phyloP scores from a whole-genome alignment of 2,113 vertebrate genomes.

The Riparia riparia region DNA sequence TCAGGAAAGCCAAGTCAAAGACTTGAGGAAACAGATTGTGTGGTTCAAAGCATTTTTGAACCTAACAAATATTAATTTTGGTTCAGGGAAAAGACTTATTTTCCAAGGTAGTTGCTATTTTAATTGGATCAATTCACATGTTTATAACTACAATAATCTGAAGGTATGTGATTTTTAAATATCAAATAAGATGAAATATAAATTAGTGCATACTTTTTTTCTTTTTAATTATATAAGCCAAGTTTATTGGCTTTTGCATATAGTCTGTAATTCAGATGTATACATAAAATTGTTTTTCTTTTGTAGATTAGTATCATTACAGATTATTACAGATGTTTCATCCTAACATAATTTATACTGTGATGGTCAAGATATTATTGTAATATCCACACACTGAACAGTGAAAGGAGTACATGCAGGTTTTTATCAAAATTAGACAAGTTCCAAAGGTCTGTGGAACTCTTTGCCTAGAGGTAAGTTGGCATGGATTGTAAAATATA shows the following conservation, averaged over 20 bases:
- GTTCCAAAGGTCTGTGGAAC: neutral
- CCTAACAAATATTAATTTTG: constrained; percentile 24
- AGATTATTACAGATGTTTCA: constrained; percentile 25
- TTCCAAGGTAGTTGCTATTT: constrained; percentile 7
- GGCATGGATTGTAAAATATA: neutral
- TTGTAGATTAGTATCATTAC: constrained; percentile 17
- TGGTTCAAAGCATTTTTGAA: constrained; percentile 6
- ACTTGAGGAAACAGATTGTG: constrained; percentile 1
- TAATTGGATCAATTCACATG: neutral
- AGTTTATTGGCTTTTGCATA: neutral
- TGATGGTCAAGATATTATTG: neutral
- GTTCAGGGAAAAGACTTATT: neutral
- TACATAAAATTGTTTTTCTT: constrained; percentile 22
- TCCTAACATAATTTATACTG: neutral
- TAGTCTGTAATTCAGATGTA: neutral
- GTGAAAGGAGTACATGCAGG: neutral
- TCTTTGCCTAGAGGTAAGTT: constrained; percentile 11
- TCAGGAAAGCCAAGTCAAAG: neutral
- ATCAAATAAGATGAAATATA: constrained; percentile 5
- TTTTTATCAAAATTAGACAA: constrained; percentile 23
- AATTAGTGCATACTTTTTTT: neutral
- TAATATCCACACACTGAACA: neutral
- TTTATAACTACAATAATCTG: constrained; percentile 1
- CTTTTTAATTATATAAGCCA: neutral
- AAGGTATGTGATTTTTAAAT: constrained; percentile 23